phyloP scores from a whole-genome alignment of 2,113 vertebrate genomes.

The Leptosomus discolor region DNA sequence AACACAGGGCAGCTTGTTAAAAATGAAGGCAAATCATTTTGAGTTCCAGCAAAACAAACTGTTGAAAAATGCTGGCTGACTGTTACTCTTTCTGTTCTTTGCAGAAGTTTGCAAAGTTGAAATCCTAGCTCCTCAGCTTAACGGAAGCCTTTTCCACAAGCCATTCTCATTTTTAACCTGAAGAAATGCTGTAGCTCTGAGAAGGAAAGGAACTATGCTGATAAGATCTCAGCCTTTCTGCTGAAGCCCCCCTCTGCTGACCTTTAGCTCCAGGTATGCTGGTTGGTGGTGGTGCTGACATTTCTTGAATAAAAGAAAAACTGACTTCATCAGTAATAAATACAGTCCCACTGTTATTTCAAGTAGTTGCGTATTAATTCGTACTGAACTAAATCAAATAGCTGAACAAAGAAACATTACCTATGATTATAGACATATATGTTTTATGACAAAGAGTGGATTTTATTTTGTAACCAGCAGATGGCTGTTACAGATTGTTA shows the following conservation, averaged over 20 bases:
- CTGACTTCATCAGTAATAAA: too few relatives aligned
- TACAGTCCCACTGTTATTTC: neutral
- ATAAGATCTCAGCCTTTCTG: neutral
- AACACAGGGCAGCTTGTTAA: neutral
- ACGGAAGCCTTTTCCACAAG: neutral
- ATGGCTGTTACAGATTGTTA: neutral
- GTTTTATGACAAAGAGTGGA: neutral
- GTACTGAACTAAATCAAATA: neutral
- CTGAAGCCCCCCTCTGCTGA: too few relatives aligned
- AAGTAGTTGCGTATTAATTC: neutral
- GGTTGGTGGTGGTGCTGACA: neutral
- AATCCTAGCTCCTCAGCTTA: neutral
- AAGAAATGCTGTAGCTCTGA: neutral
- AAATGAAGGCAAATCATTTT: neutral
- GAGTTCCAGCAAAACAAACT: neutral
- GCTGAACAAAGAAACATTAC: neutral
- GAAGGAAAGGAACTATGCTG: neutral
- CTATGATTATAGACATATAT: fast-evolving
- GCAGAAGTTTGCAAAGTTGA: neutral
- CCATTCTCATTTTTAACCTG: neutral
- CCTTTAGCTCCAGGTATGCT: neutral
- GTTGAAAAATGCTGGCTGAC: neutral
- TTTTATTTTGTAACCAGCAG: neutral
- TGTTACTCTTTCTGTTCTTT: too few relatives aligned
- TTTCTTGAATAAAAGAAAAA: neutral